A percentile compares a stretch with the other conserved stretches of the same genome.
These are phyloP conservation scores for Pterophyllum scalare DNA, from an alignment of 2,113 vertebrate species.

Conservation along the genomic window DNA sequence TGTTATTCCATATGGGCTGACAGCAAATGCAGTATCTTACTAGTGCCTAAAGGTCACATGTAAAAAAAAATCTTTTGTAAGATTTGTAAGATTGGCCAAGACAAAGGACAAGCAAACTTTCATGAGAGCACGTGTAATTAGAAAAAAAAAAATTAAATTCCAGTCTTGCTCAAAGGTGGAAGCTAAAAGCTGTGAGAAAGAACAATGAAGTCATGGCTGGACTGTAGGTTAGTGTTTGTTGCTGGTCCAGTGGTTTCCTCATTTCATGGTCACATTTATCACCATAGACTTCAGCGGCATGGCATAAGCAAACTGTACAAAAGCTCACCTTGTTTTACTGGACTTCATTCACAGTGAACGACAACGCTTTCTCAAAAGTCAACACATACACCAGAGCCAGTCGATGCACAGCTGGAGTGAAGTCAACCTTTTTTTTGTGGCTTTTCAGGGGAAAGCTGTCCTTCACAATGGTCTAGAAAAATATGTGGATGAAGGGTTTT, in stretches of 20 bases:
- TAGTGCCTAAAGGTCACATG: background rate
- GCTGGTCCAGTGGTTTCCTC: slow-evolving; percentile 7
- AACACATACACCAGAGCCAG: background rate
- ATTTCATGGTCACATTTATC: slow-evolving; percentile 16
- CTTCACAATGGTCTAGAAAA: slow-evolving; percentile 19
- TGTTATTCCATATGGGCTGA: background rate
- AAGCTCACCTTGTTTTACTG: slow-evolving; percentile 26
- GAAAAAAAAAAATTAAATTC: slow-evolving; percentile 4
- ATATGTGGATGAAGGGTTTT: background rate
- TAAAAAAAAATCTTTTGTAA: slow-evolving; percentile 24
- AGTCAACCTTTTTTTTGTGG: slow-evolving; percentile 3
- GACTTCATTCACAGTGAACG: slow-evolving; percentile 64
- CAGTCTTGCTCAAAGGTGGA: slow-evolving; percentile 7
- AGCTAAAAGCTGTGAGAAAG: slow-evolving; percentile 1
- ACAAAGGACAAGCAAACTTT: slow-evolving; percentile 16
- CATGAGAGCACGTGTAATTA: slow-evolving; percentile 4
- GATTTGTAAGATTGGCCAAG: slow-evolving; percentile 7
- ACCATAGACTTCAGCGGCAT: slow-evolving; percentile 24
- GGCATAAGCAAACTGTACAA: slow-evolving; percentile 41
- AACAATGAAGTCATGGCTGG: slow-evolving; percentile 6
- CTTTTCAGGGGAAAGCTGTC: background rate
- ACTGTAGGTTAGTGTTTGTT: slow-evolving; percentile 2
- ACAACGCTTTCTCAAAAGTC: slow-evolving; percentile 22
- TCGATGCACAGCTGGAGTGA: background rate
- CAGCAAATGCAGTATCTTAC: background rate